A percentile compares a stretch with the other conserved stretches of the same genome.
These are phyloP conservation scores for Cyphomyrus plagiostoma DNA, from an alignment of 2,113 vertebrate species.

Conservation along the genomic window DNA sequence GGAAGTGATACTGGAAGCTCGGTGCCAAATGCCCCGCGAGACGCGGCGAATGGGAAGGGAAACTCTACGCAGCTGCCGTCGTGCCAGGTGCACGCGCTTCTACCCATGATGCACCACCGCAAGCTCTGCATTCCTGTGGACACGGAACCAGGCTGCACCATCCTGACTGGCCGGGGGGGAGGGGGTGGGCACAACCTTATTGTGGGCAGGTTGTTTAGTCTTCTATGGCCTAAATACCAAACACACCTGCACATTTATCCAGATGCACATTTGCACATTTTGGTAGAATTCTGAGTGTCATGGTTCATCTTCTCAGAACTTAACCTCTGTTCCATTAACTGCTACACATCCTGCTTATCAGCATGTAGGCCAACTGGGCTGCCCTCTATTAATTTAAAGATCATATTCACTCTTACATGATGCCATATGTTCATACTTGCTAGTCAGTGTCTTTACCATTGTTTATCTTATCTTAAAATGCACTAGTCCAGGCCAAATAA, in stretches of 20 bases:
- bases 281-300: background rate
- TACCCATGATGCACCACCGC: background rate
- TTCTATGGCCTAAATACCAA: background rate
- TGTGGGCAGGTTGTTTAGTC: background rate
- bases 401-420: background rate
- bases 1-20: background rate
- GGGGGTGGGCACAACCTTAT: background rate
- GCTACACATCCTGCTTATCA: background rate
- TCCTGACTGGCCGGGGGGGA: background rate
- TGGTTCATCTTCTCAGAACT: background rate
- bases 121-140: background rate
- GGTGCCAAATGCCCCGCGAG: background rate
- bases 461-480: background rate
- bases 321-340: background rate
- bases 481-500: background rate
- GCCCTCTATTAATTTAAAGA: background rate
- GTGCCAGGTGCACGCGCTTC: background rate
- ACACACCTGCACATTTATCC: background rate
- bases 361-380: background rate
- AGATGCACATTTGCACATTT: background rate
- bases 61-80: background rate
- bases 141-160: background rate
- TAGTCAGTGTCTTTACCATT: background rate
- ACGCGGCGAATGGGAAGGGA: background rate
- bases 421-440: background rate